Conservation (phyloP, 2,797 vertebrate genomes). For the Epinephelus malabaricus region DNA sequence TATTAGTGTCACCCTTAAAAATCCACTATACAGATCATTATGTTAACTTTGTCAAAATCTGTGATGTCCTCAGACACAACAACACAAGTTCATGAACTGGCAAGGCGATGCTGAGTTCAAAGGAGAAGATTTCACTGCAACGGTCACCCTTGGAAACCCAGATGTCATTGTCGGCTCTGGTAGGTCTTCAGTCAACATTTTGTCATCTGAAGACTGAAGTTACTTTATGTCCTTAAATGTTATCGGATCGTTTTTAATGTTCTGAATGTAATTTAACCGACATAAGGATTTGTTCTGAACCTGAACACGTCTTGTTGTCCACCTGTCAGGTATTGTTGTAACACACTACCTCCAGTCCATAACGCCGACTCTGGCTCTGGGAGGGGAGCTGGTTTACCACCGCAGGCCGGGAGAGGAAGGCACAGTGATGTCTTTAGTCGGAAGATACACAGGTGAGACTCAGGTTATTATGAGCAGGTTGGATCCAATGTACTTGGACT, state of each 20-base stretch:
- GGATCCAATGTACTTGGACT: not conserved
- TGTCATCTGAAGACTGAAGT: not conserved
- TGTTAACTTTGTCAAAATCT: slow-evolving; percentile 1
- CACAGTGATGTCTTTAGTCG: slow-evolving; percentile 89
- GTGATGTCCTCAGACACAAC: slow-evolving; percentile 88
- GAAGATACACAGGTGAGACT: slow-evolving; percentile 89
- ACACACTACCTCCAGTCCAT: slow-evolving; percentile 93
- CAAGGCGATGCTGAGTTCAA: slow-evolving; percentile 91
- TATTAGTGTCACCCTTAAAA: not conserved
- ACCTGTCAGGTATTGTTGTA: slow-evolving; percentile 87
- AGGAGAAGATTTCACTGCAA: slow-evolving; percentile 91
- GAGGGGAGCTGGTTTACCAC: slow-evolving; percentile 94
- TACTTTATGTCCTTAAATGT: no score
- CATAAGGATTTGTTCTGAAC: not conserved
- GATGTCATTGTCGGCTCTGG: slow-evolving; percentile 92
- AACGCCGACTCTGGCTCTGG: slow-evolving; percentile 89
- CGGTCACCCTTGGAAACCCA: slow-evolving; percentile 92
- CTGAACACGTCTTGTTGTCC: not conserved
- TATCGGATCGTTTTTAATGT: not conserved
- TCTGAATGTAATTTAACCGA: not conserved
- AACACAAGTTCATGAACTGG: slow-evolving; percentile 95
- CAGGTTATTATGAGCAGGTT: not conserved
- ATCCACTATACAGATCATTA: not conserved
- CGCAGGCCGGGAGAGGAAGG: slow-evolving; percentile 91
- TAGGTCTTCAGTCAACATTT: slow-evolving; percentile 64